phyloP scores from a whole-genome alignment of 1,140 invertebrate species.

The Phocides pigmalion region DNA sequence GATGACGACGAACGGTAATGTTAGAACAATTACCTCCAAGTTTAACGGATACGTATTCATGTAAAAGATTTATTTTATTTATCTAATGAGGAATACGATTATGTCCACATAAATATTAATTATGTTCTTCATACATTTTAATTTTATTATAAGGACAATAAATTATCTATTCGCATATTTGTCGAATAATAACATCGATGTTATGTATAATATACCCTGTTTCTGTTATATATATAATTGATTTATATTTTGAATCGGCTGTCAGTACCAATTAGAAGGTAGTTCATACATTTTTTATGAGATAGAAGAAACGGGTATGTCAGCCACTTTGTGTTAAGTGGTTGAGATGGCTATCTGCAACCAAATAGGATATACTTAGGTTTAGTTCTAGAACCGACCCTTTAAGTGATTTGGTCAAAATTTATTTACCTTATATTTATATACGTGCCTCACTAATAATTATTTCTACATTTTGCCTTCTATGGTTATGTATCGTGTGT shows the following conservation, averaged over 20 bases:
- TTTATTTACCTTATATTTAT: too few relatives aligned
- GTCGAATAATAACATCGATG: neutral
- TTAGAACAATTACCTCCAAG: conserved; percentile 51
- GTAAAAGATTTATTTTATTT: conserved; percentile 7
- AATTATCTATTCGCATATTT: neutral
- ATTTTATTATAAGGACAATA: neutral
- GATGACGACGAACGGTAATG: conserved; percentile 49
- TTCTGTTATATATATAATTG: neutral
- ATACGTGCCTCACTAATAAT: too few relatives aligned
- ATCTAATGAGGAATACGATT: neutral
- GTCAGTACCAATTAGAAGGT: neutral
- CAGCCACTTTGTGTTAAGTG: too few relatives aligned
- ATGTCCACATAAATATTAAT: neutral
- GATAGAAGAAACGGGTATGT: too few relatives aligned
- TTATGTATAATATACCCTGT: neutral
- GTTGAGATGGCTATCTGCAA: too few relatives aligned
- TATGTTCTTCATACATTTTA: neutral
- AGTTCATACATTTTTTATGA: neutral
- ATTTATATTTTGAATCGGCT: neutral
- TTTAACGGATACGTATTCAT: neutral
- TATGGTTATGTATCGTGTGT: too few relatives aligned
- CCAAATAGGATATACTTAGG: too few relatives aligned
- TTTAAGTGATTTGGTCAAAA: too few relatives aligned
- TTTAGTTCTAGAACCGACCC: too few relatives aligned
- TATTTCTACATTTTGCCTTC: too few relatives aligned